Base-by-base conservation (phyloP, 2,888 invertebrate genomes). In the Scotopteryx bipunctaria region DNA sequence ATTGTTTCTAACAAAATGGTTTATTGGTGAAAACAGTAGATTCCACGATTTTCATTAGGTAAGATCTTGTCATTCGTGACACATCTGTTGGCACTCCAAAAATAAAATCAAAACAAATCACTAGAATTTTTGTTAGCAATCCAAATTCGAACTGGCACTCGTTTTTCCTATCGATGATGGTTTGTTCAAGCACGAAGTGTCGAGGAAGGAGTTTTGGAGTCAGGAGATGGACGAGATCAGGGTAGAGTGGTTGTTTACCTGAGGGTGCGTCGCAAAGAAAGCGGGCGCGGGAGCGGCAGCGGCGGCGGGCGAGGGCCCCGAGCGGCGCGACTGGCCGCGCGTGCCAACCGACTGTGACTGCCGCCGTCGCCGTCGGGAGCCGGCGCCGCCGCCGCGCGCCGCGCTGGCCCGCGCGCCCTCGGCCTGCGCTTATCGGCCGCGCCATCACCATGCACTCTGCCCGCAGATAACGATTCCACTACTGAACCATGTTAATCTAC, bases 261-360 rank as follows among this genome's bases (percentile, higher is more conserved):
- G 87, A 67, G 70, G 69, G 67, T 72, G 69, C 59, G 77, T 67
- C 64, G 69, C 66, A 69, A 63, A 63, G 64, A 62, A 73, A 67
- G 81, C 70, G 76, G 71, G 54, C 64, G 81, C 78, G 76, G 72
- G 52, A 64, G 70, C 69, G 71, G 71, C 66, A 72, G 64, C 56
- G 66, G 78, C 72, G 76, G 71, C 51, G 66, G 67, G 75, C 73
- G 70, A 69, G 72, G 73, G 80, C 81, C 81, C 83, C 82, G 72
- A 66, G 64, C 63, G 72, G 83, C 87, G 86, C 89, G 89, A 86
- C 81, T 85, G 81, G 73, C 82, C 88, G 81, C 86, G 80, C 80
- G 75, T 81, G 83, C 83, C 83, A 81, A 76, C 86, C 80, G 84
- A 81, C 63, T 73, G 72, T 76, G 69, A 88, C 88, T 88, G 87